phyloP scores from a whole-genome alignment of 2,797 vertebrate species.

The Brachymystax lenok region DNA sequence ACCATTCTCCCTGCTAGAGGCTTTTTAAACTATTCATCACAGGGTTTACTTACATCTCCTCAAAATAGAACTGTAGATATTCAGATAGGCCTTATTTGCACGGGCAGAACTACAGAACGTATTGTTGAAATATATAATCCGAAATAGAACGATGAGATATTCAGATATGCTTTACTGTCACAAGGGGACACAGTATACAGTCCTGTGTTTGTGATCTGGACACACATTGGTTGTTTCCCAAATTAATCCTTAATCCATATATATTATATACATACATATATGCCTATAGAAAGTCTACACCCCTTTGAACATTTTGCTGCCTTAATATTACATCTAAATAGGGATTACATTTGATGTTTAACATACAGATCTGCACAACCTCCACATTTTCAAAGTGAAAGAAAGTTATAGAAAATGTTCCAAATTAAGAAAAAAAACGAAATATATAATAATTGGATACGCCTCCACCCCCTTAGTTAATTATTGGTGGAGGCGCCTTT shows the following conservation, averaged over 20 bases:
- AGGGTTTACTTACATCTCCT: constrained; percentile 37
- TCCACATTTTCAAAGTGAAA: neutral
- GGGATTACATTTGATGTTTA: too few species aligned
- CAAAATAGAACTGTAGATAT: constrained; percentile 29
- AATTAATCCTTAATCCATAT: neutral
- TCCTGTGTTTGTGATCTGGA: neutral
- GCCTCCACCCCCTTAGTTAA: too few species aligned
- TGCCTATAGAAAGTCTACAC: too few species aligned
- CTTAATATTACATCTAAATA: too few species aligned
- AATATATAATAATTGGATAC: too few species aligned
- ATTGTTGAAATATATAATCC: neutral
- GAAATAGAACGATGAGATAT: neutral
- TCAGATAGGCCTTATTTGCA: neutral
- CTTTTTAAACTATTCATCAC: constrained; percentile 37
- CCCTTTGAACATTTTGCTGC: too few species aligned
- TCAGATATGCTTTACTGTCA: constrained; percentile 9
- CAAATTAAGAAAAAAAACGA: too few species aligned
- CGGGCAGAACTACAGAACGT: neutral
- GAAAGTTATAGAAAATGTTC: too few species aligned
- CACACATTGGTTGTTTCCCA: neutral
- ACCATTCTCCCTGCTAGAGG: constrained; percentile 54
- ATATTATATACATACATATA: too few species aligned
- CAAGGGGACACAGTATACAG: neutral
- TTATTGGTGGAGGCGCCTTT: too few species aligned
- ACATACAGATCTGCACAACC: neutral